phyloP scores from a whole-genome alignment of 2,888 invertebrate species.

The Torymus auratus region DNA sequence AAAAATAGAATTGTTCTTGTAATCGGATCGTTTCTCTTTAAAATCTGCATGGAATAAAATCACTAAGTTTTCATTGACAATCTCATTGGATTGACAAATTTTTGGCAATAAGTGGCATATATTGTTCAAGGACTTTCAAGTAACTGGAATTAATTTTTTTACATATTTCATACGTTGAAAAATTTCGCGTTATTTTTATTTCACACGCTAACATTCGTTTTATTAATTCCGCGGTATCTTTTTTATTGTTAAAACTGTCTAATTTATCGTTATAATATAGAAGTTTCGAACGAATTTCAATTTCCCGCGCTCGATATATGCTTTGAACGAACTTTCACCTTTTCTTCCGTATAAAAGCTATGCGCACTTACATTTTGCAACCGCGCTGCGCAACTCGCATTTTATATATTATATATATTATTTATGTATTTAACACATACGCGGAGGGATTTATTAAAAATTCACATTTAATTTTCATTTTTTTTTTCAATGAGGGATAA shows the following conservation, averaged over 20 bases:
- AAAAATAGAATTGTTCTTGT: slow-evolving; percentile 51
- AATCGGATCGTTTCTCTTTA: slow-evolving; percentile 50
- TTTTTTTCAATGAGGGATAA: slow-evolving; percentile 53
- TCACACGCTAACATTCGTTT: not conserved
- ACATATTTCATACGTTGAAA: slow-evolving; percentile 8
- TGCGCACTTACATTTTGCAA: slow-evolving; percentile 64
- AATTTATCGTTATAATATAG: not conserved
- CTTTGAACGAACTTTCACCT: not conserved
- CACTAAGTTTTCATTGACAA: slow-evolving; percentile 38
- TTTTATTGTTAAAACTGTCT: slow-evolving; percentile 4
- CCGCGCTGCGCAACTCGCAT: slow-evolving; percentile 62
- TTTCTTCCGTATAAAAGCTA: slow-evolving; percentile 13
- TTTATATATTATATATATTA: slow-evolving; percentile 32
- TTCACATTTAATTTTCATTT: slow-evolving; percentile 52
- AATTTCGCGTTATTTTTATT: slow-evolving; percentile 4
- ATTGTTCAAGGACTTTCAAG: slow-evolving; percentile 22
- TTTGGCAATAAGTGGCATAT: slow-evolving; percentile 44
- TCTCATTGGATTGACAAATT: slow-evolving; percentile 16
- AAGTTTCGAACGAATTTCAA: slow-evolving; percentile 25
- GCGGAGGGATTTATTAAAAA: slow-evolving; percentile 51
- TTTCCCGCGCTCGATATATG: slow-evolving; percentile 10
- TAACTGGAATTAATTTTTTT: slow-evolving; percentile 30
- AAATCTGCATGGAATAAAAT: slow-evolving; percentile 50
- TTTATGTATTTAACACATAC: slow-evolving; percentile 56
- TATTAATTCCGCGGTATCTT: slow-evolving; percentile 2